Percentiles rank a stretch among this genome's conserved stretches.
Conservation (phyloP, 2,113 vertebrate species). For the Chloroceryle aenea region DNA sequence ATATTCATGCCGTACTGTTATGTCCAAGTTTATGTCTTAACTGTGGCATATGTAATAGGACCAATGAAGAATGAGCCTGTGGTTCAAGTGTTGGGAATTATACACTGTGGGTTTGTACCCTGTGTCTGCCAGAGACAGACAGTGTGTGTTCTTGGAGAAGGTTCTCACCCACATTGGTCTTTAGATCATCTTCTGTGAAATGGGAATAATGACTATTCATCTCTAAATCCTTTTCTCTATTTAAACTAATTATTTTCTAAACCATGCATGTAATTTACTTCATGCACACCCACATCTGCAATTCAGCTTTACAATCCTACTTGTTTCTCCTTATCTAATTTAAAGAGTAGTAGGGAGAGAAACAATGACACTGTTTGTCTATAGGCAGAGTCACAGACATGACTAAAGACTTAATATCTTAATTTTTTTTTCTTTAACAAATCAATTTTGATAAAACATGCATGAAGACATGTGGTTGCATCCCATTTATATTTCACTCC, state of each 20-base stretch:
- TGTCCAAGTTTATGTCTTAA: neutral
- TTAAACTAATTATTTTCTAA: neutral
- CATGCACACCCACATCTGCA: neutral
- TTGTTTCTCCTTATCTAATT: neutral
- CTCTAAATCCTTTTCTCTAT: neutral
- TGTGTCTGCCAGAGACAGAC: neutral
- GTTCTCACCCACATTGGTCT: neutral
- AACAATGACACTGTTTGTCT: neutral
- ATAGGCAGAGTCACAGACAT: neutral
- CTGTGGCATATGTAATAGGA: neutral
- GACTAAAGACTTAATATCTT: neutral
- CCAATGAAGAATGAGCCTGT: neutral
- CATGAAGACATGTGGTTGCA: neutral
- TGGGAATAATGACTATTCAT: neutral
- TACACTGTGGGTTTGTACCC: neutral
- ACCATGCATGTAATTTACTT: neutral
- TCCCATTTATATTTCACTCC: neutral
- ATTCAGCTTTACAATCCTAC: neutral
- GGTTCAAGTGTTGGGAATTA: neutral
- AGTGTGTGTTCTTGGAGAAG: neutral
- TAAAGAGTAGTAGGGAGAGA: neutral
- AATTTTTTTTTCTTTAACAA: neutral
- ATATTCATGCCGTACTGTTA: neutral
- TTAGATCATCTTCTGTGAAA: neutral
- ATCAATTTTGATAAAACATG: neutral